Evolutionary conservation across 1,140 invertebrate species (phyloP).

Genomic region (Trissolcus basalis): DNA sequence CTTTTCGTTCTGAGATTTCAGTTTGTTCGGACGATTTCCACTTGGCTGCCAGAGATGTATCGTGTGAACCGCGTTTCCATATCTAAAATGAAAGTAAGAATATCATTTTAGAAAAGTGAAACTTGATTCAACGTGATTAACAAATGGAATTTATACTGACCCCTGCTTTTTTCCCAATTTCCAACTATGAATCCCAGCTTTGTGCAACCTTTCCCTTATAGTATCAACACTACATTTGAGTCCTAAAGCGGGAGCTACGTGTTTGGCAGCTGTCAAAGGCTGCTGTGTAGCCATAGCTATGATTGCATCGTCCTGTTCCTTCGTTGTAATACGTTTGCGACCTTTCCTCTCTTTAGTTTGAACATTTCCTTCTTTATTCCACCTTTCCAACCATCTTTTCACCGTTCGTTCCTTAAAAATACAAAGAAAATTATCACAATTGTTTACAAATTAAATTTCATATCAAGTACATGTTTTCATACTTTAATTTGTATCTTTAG

Average conservation of each 20-base stretch:
- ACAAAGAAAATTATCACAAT: conserved; percentile 6
- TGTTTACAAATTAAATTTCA: not conserved
- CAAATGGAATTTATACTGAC: too few species aligned
- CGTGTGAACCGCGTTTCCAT: conserved; percentile 72
- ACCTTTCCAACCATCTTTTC: conserved; percentile 74
- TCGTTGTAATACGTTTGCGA: conserved; percentile 72
- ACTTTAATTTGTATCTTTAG: too few species aligned
- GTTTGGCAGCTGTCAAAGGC: conserved; percentile 73
- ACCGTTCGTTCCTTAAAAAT: conserved; percentile 70
- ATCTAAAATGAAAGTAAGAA: conserved; percentile 50
- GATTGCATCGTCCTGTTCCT: conserved; percentile 73
- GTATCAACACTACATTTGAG: conserved; percentile 74
- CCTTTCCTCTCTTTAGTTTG: conserved; percentile 75
- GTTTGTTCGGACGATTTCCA: conserved; percentile 72
- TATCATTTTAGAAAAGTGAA: not conserved
- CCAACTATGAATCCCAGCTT: conserved; percentile 75
- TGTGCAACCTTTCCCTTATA: conserved; percentile 72
- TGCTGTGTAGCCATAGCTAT: conserved; percentile 73
- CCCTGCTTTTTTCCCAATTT: conserved; percentile 74
- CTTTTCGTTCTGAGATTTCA: conserved; percentile 63
- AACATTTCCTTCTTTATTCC: conserved; percentile 74
- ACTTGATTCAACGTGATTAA: too few species aligned
- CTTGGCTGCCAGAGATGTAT: conserved; percentile 74
- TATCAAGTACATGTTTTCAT: too few species aligned
- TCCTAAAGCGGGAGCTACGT: conserved; percentile 72